Percentiles rank a stretch among this genome's conserved stretches.
These are phyloP conservation scores for Agriopis aurantiaria DNA, from an alignment of 2,888 invertebrate genomes.

Conservation along the genomic window DNA sequence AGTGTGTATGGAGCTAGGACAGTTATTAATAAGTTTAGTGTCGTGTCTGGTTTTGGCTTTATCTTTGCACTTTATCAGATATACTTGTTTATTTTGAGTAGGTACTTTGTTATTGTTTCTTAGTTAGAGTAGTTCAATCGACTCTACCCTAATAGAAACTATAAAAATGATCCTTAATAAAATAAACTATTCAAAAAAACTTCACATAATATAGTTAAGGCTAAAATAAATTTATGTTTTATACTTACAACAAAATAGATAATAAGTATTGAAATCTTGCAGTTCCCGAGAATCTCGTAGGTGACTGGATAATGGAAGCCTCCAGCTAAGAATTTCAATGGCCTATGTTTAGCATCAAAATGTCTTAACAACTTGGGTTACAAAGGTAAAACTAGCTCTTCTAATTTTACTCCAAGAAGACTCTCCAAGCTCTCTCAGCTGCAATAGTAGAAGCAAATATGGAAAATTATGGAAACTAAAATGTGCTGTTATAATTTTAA, in stretches of 20 bases:
- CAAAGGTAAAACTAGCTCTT: constrained; percentile 6
- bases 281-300: constrained; percentile 1
- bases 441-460: background rate
- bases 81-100: constrained; percentile 39
- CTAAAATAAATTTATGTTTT: too few species aligned
- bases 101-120: constrained; percentile 4
- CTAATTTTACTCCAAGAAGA: constrained; percentile 1
- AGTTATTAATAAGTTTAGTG: constrained; percentile 53
- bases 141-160: background rate
- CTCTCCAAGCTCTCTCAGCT: background rate
- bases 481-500: background rate
- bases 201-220: too few species aligned
- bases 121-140: background rate
- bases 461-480: background rate
- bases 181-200: too few species aligned
- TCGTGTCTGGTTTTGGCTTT: constrained; percentile 51
- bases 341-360: constrained; percentile 4
- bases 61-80: constrained; percentile 49
- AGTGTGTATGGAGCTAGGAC: constrained; percentile 46
- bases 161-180: too few species aligned
- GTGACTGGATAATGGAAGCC: constrained; percentile 14
- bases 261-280: background rate
- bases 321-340: constrained; percentile 9
- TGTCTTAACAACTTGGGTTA: constrained; percentile 11
- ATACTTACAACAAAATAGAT: background rate